Conservation (phyloP, 64 coral and sea anemone species). For the Anthopleura sola region DNA sequence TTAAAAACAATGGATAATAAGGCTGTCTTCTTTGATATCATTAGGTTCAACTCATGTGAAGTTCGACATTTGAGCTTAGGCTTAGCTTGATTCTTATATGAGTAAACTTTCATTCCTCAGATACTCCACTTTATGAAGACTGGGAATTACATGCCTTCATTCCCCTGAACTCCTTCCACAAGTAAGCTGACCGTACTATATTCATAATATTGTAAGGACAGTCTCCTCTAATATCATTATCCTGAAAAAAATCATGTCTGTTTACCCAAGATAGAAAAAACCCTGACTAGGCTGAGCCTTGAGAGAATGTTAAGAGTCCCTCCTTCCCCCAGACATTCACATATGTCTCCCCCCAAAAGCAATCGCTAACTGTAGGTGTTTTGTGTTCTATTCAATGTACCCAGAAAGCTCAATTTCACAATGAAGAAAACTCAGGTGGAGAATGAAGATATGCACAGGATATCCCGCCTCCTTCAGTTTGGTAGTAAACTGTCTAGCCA, state of each 20-base stretch:
- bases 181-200: conserved; percentile 26
- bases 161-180: conserved; percentile 63
- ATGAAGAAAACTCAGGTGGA: conserved; percentile 51
- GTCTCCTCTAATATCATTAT: not conserved
- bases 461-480: conserved; percentile 69
- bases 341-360: not conserved
- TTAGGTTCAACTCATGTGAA: too few species aligned
- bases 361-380: not conserved
- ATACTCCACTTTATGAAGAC: conserved; percentile 79
- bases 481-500: conserved; percentile 55
- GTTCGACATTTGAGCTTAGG: too few species aligned
- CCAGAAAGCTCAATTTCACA: conserved; percentile 71
- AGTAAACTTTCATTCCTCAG: conserved; percentile 8
- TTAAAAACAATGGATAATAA: too few species aligned
- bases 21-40: too few species aligned
- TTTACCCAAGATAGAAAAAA: too few species aligned
- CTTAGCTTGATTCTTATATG: too few species aligned
- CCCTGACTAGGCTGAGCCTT: too few species aligned
- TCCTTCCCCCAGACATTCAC: too few species aligned
- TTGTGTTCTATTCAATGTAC: not conserved
- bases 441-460: conserved; percentile 48
- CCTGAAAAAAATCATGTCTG: too few species aligned
- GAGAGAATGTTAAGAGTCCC: too few species aligned
- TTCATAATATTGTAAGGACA: not conserved
- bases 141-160: conserved; percentile 84